These are phyloP conservation scores for Balearica regulorum DNA, from an alignment of 2,797 vertebrate species.

Conservation along the genomic window DNA sequence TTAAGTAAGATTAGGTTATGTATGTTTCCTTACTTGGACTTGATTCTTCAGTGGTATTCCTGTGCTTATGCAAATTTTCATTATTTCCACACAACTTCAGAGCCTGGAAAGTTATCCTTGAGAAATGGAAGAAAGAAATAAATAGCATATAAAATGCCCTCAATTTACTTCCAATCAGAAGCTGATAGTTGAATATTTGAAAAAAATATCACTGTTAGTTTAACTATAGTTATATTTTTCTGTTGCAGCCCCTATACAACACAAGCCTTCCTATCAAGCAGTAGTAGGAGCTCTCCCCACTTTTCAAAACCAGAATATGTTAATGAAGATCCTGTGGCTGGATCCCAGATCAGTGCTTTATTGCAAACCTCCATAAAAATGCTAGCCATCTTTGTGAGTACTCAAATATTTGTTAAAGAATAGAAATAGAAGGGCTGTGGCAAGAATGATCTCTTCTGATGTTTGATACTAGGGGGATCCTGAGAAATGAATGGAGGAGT, in stretches of 20 bases:
- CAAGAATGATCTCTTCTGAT: not conserved
- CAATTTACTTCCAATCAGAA: not conserved
- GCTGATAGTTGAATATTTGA: not conserved
- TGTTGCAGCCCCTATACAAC: not conserved
- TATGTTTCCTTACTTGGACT: not conserved
- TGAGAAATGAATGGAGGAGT: not conserved
- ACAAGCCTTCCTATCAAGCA: not conserved
- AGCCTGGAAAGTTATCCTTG: fast-evolving
- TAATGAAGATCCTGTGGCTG: not conserved
- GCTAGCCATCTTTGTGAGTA: not conserved
- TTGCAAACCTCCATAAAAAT: not conserved
- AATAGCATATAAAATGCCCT: not conserved
- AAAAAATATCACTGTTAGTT: not conserved
- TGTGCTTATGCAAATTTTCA: not conserved
- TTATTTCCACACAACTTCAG: not conserved
- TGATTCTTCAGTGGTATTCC: not conserved
- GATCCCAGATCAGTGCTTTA: not conserved
- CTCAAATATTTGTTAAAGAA: not conserved
- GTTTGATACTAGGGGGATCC: not conserved
- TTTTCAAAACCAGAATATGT: not conserved
- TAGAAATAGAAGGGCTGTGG: not conserved
- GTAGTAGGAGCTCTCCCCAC: fast-evolving
- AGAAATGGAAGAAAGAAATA: not conserved
- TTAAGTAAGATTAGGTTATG: not conserved
- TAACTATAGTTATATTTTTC: not conserved